phyloP scores from a whole-genome alignment of 2,888 invertebrate species.

The Synanthedon tipuliformis region DNA sequence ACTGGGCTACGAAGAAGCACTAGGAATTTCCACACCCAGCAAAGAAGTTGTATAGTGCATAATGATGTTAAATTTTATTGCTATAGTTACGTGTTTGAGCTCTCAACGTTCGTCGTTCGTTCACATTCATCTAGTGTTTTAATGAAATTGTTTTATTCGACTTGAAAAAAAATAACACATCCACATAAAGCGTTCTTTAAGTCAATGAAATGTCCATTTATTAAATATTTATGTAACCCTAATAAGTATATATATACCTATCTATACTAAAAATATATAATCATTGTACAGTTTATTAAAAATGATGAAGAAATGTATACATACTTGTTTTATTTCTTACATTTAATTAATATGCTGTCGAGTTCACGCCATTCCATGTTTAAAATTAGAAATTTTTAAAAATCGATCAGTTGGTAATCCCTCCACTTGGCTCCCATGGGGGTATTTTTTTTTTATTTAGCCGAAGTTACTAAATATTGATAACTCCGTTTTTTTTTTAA shows the following conservation, averaged over 20 bases:
- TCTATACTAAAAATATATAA: constrained; percentile 43
- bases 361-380: too few relatives aligned
- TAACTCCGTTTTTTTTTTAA: too few relatives aligned
- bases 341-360: too few relatives aligned
- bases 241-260: constrained; percentile 45
- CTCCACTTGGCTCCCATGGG: too few relatives aligned
- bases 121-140: constrained; percentile 45
- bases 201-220: constrained; percentile 56
- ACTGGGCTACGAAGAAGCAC: constrained; percentile 88
- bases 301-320: constrained; percentile 10
- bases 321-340: too few relatives aligned
- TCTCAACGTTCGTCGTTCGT: constrained; percentile 62
- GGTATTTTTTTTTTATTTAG: too few relatives aligned
- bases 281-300: constrained; percentile 63
- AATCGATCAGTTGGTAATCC: too few relatives aligned
- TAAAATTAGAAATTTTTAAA: too few relatives aligned
- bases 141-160: constrained; percentile 27
- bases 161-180: background rate
- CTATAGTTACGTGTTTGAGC: constrained; percentile 34
- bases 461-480: too few relatives aligned
- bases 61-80: constrained; percentile 17
- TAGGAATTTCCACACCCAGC: constrained; percentile 91
- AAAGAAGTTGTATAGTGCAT: constrained; percentile 79
- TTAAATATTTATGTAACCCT: constrained; percentile 11
- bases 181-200: constrained; percentile 32